phyloP scores from a whole-genome alignment of 2,113 vertebrate species.

The Albula glossodonta region DNA sequence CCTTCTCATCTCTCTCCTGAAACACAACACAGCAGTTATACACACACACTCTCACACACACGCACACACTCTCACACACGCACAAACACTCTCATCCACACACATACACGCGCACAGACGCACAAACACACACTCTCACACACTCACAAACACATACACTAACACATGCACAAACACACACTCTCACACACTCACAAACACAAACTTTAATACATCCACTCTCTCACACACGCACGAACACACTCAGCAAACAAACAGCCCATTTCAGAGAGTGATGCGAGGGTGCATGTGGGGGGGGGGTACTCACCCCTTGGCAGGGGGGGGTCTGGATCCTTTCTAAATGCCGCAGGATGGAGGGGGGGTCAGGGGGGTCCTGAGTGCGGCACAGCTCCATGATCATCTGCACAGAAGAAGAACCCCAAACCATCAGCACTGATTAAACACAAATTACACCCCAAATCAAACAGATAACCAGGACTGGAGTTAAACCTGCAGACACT shows the following conservation, averaged over 20 bases:
- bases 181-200: too few species aligned
- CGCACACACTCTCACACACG: background rate
- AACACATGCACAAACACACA: too few species aligned
- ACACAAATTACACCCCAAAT: background rate
- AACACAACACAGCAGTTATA: background rate
- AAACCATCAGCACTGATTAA: background rate
- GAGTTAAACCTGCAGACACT: too few species aligned
- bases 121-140: too few species aligned
- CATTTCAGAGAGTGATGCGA: too few species aligned
- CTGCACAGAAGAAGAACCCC: background rate
- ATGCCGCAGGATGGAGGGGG: constrained; percentile 37
- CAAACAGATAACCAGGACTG: too few species aligned
- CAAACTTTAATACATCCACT: too few species aligned
- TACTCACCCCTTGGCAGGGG: constrained; percentile 17
- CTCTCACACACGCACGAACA: too few species aligned
- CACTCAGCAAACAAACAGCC: too few species aligned
- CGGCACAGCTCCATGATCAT: constrained; percentile 51
- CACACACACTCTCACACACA: background rate
- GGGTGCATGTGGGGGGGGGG: background rate
- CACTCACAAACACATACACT: too few species aligned
- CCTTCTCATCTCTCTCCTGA: constrained; percentile 18
- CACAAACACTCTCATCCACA: background rate
- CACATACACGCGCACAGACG: background rate
- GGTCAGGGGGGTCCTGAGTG: constrained; percentile 21
- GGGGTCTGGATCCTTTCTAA: constrained; percentile 36